A percentile compares a stretch with the other conserved stretches of the same genome.
These are phyloP conservation scores for Podocnemis expansa DNA, from an alignment of 2,113 vertebrate species.

Conservation along the genomic window DNA sequence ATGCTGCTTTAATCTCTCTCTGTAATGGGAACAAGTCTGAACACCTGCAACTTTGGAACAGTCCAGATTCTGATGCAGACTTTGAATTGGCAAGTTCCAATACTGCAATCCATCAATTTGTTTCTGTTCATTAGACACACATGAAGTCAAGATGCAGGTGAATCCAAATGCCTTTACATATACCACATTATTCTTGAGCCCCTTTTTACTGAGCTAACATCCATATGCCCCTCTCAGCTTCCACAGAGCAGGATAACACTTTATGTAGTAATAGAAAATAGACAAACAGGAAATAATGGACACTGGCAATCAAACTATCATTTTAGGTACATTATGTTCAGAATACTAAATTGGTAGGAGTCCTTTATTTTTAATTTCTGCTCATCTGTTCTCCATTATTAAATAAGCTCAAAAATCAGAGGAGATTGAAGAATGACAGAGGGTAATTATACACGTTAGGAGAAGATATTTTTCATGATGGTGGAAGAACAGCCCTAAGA, in stretches of 20 bases:
- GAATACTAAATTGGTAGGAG: conserved; percentile 77
- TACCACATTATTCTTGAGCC: neutral
- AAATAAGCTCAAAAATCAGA: conserved; percentile 78
- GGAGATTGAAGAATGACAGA: conserved; percentile 78
- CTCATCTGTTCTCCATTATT: conserved; percentile 81
- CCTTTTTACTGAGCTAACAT: conserved; percentile 59
- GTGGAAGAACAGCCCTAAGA: conserved; percentile 68
- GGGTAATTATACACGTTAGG: conserved; percentile 82
- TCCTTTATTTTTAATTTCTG: conserved; percentile 82
- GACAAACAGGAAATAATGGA: conserved; percentile 78
- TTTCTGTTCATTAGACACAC: neutral
- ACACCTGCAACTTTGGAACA: neutral
- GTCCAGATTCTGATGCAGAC: neutral
- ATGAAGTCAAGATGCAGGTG: neutral
- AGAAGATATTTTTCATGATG: conserved; percentile 75
- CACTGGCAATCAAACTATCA: conserved; percentile 79
- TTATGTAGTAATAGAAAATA: conserved; percentile 69
- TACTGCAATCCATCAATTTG: neutral
- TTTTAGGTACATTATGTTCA: conserved; percentile 81
- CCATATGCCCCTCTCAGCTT: conserved; percentile 60
- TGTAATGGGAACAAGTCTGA: neutral
- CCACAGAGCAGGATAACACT: conserved; percentile 50
- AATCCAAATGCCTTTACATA: neutral
- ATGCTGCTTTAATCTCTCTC: neutral
- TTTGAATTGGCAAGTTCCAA: neutral